Evolutionary conservation across 2,797 vertebrate species (phyloP).

Genomic region (Bradypodion ventrale): DNA sequence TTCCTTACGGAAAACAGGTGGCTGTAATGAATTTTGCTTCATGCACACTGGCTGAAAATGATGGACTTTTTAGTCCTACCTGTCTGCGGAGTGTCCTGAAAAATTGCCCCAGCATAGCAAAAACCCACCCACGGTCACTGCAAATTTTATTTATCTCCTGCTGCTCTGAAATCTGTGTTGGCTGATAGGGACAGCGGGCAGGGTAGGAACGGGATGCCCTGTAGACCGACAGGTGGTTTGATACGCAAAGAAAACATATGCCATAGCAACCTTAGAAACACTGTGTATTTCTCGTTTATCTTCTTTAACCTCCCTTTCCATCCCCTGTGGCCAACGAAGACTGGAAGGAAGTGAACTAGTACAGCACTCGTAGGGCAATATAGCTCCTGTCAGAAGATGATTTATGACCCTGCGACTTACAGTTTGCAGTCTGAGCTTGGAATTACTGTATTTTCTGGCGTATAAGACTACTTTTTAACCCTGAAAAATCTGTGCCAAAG

Average conservation of each 20-base stretch:
- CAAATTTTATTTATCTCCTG: background rate
- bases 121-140: background rate
- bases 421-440: background rate
- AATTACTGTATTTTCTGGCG: too few relatives aligned
- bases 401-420: background rate
- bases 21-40: background rate
- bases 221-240: background rate
- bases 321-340: background rate
- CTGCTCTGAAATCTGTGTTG: background rate
- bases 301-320: background rate
- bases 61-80: background rate
- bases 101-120: background rate
- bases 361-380: too few relatives aligned
- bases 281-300: background rate
- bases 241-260: constrained; percentile 1
- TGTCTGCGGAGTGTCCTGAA: background rate
- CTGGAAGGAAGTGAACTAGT: background rate
- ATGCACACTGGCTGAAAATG: background rate
- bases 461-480: too few relatives aligned
- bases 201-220: too few relatives aligned
- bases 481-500: too few relatives aligned
- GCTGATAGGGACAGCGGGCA: too few relatives aligned
- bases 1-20: background rate
- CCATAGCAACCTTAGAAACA: constrained; percentile 15
- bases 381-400: too few relatives aligned